A percentile compares a stretch with the other conserved stretches of the same genome.
phyloP scores from a whole-genome alignment of 2,113 vertebrate species.

The Podocnemis expansa region DNA sequence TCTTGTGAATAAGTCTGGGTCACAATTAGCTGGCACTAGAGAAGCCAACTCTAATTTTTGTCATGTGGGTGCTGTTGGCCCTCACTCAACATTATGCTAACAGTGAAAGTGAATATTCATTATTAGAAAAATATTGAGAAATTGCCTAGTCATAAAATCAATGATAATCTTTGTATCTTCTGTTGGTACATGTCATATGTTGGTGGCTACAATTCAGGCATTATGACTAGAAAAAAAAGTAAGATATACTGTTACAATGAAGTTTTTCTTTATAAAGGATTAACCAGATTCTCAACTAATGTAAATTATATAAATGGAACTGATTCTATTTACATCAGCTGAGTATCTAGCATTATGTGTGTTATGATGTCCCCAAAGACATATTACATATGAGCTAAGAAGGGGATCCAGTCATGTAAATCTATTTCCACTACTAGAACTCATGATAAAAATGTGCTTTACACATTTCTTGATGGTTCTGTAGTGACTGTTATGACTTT shows the following conservation, averaged over 20 bases:
- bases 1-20: not conserved
- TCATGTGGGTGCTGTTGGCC: not conserved
- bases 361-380: not conserved
- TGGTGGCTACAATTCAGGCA: not conserved
- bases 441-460: not conserved
- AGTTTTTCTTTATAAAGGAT: not conserved
- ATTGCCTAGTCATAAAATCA: not conserved
- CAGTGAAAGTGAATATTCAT: not conserved
- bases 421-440: not conserved
- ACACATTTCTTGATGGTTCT: not conserved
- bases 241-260: not conserved
- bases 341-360: not conserved
- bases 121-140: not conserved
- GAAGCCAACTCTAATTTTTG: not conserved
- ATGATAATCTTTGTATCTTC: conserved; percentile 4
- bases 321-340: not conserved
- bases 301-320: not conserved
- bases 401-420: not conserved
- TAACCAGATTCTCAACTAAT: accelerated
- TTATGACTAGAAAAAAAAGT: not conserved
- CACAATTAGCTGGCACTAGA: not conserved
- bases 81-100: not conserved
- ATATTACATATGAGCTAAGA: not conserved
- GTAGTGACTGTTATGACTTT: not conserved
- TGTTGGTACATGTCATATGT: accelerated